These are phyloP conservation scores for Labeo rohita DNA, from an alignment of 2,113 vertebrate genomes.

Conservation along the genomic window DNA sequence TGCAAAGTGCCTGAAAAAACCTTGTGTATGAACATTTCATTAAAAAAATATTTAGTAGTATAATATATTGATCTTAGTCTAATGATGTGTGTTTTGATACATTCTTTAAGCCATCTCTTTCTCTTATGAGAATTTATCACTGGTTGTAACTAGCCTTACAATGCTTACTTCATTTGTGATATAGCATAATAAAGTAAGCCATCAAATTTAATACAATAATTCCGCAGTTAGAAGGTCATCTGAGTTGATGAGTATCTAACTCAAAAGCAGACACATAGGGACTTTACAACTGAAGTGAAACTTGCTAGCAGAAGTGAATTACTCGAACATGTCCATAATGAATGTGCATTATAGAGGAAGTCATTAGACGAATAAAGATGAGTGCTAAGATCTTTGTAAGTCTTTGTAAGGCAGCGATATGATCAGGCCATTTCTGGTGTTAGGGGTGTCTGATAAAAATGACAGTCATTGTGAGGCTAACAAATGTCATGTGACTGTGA, in stretches of 20 bases:
- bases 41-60: not conserved
- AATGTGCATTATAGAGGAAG: slow-evolving; percentile 17
- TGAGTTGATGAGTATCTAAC: not conserved
- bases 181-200: not conserved
- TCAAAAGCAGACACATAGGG: not conserved
- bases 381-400: not conserved
- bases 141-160: not conserved
- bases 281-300: slow-evolving; percentile 4
- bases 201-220: not conserved
- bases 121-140: not conserved
- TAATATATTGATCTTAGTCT: not conserved
- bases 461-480: slow-evolving; percentile 23
- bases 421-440: slow-evolving; percentile 28
- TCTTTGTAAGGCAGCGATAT: not conserved
- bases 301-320: not conserved
- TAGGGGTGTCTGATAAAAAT: slow-evolving; percentile 41
- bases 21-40: not conserved
- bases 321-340: not conserved
- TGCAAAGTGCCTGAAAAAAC: not conserved
- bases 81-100: not conserved
- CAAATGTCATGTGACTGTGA: slow-evolving; percentile 28
- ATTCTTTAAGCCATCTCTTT: not conserved
- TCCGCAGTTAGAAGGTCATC: not conserved
- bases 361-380: slow-evolving; percentile 1
- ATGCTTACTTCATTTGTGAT: not conserved